Evolutionary conservation across 2,797 vertebrate species (phyloP), one percentile per base, ranked within the genome.

Genomic region (Coregonus suidteri): DNA sequence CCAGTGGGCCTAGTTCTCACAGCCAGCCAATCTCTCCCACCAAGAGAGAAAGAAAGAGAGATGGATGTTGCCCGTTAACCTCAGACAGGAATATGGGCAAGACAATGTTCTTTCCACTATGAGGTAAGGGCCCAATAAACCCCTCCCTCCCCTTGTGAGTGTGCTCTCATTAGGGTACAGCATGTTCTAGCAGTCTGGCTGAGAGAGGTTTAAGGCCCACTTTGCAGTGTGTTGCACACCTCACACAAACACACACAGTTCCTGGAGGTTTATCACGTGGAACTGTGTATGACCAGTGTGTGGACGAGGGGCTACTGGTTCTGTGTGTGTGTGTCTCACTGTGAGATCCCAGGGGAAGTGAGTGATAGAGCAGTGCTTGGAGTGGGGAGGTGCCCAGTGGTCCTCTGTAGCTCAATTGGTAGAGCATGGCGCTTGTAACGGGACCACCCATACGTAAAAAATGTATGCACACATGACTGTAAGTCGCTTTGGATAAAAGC

Each of bases 41-140:
- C 9, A 34, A 34, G 14, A 37, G 77, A 82, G 80, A 81, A 81
- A 37, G 35, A 73, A 85, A 80, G 82, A 72, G 86, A 91, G 88
- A 90, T 73, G 56, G 86, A 91, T 90, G 86, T 82, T 90, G 92
- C 84, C 84, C 52, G 83, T 87, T 92, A 89, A 92, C 84, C 87
- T 90, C 87, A 88, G 88, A 87, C 89, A 89, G 90, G 82, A 90
- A 91, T 86, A 91, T 90, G 90, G 89, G 89, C 88, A 89, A 79
- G 83, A 84, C 88, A 85, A 81, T 90, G 83, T 91, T 93, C 89
- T 93, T 93, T 93, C 91, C 93, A 93, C 76, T 69, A 85, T 91
- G 91, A 92, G 85, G 88, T 89, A 89, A 92, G 86, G 66, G 79
- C 86, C 86, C 91, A 90, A 93, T 92, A 92, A 92, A 84, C 71